Percentiles rank a stretch among this genome's conserved stretches.
Evolutionary conservation across 2,888 invertebrate genomes (phyloP).

Genomic region (Malacosoma neustria): DNA sequence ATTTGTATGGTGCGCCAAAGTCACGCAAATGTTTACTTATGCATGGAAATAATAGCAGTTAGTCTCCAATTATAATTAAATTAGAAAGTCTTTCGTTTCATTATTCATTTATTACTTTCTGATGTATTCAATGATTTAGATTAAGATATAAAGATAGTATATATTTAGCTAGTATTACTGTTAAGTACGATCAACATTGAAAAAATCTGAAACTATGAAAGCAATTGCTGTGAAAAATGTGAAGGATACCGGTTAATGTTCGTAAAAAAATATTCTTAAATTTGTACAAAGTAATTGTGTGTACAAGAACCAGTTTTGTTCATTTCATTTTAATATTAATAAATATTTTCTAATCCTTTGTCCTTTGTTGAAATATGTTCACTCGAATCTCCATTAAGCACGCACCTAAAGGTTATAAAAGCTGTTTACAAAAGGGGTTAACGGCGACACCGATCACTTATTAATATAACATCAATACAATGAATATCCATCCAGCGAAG

Average conservation of each 20-base stretch:
- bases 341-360: not conserved
- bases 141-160: no score
- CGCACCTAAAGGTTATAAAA: not conserved
- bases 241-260: no score
- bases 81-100: not conserved
- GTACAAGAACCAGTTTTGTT: no score
- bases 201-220: no score
- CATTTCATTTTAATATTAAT: no score
- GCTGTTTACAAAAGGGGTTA: not conserved
- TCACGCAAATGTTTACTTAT: constrained; percentile 15
- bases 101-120: no score
- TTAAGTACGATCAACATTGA: no score
- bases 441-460: not conserved
- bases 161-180: no score
- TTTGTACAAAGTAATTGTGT: no score
- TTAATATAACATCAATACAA: not conserved
- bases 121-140: no score
- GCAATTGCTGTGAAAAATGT: no score
- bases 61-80: not conserved
- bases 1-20: constrained; percentile 9
- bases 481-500: constrained; percentile 11
- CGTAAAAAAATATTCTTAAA: no score
- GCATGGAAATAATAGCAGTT: not conserved
- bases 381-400: not conserved
- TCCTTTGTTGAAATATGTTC: not conserved